Evolutionary conservation across 2,113 vertebrate species (phyloP).

Genomic region (Mesitornis unicolor): DNA sequence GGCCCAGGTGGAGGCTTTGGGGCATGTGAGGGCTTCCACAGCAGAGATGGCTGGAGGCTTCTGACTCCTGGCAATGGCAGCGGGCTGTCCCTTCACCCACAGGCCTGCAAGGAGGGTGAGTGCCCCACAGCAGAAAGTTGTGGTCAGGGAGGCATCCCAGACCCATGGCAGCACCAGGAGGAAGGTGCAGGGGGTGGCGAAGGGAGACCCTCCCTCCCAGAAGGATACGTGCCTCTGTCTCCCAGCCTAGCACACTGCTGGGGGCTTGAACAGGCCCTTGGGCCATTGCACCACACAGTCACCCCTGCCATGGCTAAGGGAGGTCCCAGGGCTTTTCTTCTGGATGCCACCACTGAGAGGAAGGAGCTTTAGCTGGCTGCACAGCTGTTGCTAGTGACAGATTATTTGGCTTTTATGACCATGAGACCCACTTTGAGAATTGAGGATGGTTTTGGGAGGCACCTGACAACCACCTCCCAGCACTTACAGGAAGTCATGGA

Average conservation of each 20-base stretch:
- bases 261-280: not conserved
- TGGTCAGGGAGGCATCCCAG: fast-evolving
- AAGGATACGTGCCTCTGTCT: not conserved
- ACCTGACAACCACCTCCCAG: not conserved
- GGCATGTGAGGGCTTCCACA: fast-evolving
- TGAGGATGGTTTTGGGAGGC: not conserved
- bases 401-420: not conserved
- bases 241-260: not conserved
- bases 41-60: not conserved
- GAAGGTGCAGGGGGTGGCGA: not conserved
- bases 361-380: not conserved
- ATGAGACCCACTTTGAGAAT: fast-evolving
- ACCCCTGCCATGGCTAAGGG: not conserved
- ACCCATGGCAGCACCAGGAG: fast-evolving
- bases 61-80: not conserved
- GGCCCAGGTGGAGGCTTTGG: not conserved
- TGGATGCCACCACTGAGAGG: not conserved
- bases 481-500: not conserved
- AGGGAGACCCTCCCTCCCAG: fast-evolving
- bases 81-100: not conserved
- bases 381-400: not conserved
- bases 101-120: not conserved
- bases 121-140: fast-evolving
- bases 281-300: too few relatives aligned
- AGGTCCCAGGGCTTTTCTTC: not conserved